A percentile compares a stretch with the other conserved stretches of the same genome.
Evolutionary conservation across 2,888 invertebrate species (phyloP).

Genomic region (Ganaspis brasiliensis): DNA sequence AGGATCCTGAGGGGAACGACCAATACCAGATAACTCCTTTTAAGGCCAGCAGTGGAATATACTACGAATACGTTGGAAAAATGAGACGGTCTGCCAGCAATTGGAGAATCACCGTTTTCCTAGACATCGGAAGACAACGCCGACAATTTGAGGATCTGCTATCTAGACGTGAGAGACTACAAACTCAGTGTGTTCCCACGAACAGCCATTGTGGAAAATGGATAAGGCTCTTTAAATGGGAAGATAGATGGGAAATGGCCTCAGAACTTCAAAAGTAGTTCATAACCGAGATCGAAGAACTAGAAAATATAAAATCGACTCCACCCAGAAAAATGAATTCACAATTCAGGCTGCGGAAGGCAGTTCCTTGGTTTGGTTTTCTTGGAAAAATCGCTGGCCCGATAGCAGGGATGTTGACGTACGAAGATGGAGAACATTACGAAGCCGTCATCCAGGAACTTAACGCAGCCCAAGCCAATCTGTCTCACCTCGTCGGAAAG

Average conservation of each 20-base stretch:
- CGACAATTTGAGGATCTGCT: neutral
- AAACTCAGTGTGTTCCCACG: neutral
- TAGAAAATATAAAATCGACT: neutral
- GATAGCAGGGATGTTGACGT: neutral
- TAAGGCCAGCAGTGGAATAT: neutral
- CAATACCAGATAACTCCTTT: neutral
- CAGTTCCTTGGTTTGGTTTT: neutral
- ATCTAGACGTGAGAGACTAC: neutral
- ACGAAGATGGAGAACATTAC: neutral
- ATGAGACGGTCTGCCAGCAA: neutral
- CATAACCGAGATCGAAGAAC: neutral
- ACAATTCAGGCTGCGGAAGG: neutral
- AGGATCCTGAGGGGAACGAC: neutral
- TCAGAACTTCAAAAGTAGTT: neutral
- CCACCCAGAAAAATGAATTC: neutral
- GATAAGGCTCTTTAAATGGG: neutral
- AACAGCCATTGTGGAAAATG: slow-evolving; percentile 3
- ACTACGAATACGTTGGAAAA: neutral
- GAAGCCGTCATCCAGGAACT: neutral
- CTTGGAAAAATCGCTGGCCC: neutral
- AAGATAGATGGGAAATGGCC: too few species aligned
- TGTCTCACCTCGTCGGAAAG: neutral
- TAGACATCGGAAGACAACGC: neutral
- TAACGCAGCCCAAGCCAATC: neutral
- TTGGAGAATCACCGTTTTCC: neutral